These are phyloP conservation scores for Pungitius pungitius DNA, from an alignment of 2,113 vertebrate genomes.

Conservation along the genomic window DNA sequence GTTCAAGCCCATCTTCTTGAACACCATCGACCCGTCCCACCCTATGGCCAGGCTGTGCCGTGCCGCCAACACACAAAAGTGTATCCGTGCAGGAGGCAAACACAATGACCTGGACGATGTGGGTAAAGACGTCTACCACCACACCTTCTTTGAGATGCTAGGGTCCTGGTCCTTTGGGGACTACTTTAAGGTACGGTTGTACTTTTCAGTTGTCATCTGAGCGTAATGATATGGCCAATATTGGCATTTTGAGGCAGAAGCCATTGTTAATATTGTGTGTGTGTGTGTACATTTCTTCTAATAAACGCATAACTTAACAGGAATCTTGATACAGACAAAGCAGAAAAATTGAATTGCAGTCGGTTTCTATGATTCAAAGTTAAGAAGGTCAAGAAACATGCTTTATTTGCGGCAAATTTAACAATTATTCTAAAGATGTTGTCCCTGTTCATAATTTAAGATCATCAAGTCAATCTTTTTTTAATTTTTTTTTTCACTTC, in stretches of 20 bases:
- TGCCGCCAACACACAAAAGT: slow-evolving; percentile 97
- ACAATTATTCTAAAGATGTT: too few relatives aligned
- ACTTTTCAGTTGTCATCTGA: neutral
- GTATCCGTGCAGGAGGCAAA: slow-evolving; percentile 96
- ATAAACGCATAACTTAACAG: neutral
- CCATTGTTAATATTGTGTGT: neutral
- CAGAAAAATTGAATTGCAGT: neutral
- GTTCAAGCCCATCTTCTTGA: slow-evolving; percentile 99
- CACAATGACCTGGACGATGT: slow-evolving; percentile 98
- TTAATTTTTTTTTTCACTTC: neutral
- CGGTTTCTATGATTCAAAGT: too few relatives aligned
- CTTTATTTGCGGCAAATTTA: too few relatives aligned
- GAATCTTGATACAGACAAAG: neutral
- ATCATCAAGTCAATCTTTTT: neutral
- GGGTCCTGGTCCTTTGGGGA: slow-evolving; percentile 99
- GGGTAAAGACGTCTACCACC: slow-evolving; percentile 98
- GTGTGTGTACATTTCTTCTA: too few relatives aligned
- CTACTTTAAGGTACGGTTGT: slow-evolving; percentile 92
- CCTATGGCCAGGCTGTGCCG: slow-evolving; percentile 91
- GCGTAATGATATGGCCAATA: neutral
- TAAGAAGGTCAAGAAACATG: too few relatives aligned
- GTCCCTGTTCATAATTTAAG: neutral
- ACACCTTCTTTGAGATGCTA: slow-evolving; percentile 99
- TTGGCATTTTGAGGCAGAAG: neutral
- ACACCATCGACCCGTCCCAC: slow-evolving; percentile 96